Percentiles rank a stretch among this genome's conserved stretches.
Conservation (phyloP, 2,888 invertebrate genomes). For the Cephus sareptanus region DNA sequence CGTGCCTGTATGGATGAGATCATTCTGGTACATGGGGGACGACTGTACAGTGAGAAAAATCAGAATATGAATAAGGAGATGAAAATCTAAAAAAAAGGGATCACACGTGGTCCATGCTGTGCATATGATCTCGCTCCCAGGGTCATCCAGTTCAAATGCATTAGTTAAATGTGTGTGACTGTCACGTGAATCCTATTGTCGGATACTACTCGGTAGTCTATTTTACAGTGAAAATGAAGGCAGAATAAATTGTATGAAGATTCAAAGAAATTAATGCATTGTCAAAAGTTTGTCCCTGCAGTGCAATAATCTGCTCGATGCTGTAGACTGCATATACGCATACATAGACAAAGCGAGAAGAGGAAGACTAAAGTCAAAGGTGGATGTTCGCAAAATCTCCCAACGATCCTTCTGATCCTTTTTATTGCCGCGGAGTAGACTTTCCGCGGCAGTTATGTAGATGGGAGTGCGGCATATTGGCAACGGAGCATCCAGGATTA, state of each 20-base stretch:
- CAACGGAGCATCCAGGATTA: conserved; percentile 52
- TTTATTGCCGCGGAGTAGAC: conserved; percentile 54
- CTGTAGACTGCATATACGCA: not conserved
- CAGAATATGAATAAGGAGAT: not conserved
- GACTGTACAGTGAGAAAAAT: not conserved
- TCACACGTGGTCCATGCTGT: no score
- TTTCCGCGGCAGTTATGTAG: conserved; percentile 59
- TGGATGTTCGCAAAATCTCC: not conserved
- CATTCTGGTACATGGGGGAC: not conserved
- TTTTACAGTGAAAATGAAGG: not conserved
- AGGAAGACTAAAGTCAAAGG: not conserved
- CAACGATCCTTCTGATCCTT: conserved; percentile 26
- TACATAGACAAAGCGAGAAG: not conserved
- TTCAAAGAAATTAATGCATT: not conserved
- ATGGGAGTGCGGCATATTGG: conserved; percentile 62
- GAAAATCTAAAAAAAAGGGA: not conserved
- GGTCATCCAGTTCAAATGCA: not conserved
- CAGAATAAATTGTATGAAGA: not conserved
- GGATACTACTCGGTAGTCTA: not conserved
- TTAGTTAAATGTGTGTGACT: not conserved
- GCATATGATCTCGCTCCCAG: not conserved
- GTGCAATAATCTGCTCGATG: not conserved
- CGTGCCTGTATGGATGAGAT: not conserved
- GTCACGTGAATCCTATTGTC: not conserved
- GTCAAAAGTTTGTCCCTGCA: not conserved